phyloP scores from a whole-genome alignment of 2,797 vertebrate genomes.

The Champsocephalus gunnari region DNA sequence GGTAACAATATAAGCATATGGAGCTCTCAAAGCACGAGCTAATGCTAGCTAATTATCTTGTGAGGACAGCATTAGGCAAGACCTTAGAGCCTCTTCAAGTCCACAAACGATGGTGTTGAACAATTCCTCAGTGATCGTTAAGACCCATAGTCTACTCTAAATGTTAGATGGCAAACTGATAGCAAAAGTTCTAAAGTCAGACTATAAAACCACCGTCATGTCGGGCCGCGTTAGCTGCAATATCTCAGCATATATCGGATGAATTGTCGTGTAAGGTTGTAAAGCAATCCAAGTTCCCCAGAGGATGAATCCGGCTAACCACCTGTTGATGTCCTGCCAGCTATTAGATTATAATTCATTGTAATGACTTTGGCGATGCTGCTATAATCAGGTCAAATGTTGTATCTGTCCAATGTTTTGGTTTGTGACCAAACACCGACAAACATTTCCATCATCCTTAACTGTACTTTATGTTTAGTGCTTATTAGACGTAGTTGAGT shows the following conservation, averaged over 20 bases:
- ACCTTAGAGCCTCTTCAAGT: not conserved
- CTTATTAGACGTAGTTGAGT: not conserved
- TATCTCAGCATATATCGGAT: not conserved
- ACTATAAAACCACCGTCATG: no score
- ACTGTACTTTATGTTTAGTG: not conserved
- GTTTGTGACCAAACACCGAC: not conserved
- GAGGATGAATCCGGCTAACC: conserved; percentile 3
- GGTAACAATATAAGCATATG: not conserved
- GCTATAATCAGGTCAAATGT: not conserved
- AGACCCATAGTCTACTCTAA: not conserved
- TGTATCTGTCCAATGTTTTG: not conserved
- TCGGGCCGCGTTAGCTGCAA: not conserved
- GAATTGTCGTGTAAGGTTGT: not conserved
- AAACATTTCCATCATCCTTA: not conserved
- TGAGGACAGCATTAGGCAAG: not conserved
- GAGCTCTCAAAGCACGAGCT: conserved; percentile 3
- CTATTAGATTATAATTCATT: not conserved
- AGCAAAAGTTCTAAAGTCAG: no score
- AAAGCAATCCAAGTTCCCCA: not conserved
- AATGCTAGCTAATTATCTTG: not conserved
- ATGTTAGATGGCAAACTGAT: not conserved
- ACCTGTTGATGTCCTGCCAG: not conserved
- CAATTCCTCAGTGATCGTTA: not conserved
- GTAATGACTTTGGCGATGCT: not conserved
- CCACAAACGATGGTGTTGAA: not conserved